A percentile compares a stretch with the other conserved stretches of the same genome.
These are phyloP conservation scores for Lasiommata megera DNA, from an alignment of 2,888 invertebrate species.

Conservation along the genomic window DNA sequence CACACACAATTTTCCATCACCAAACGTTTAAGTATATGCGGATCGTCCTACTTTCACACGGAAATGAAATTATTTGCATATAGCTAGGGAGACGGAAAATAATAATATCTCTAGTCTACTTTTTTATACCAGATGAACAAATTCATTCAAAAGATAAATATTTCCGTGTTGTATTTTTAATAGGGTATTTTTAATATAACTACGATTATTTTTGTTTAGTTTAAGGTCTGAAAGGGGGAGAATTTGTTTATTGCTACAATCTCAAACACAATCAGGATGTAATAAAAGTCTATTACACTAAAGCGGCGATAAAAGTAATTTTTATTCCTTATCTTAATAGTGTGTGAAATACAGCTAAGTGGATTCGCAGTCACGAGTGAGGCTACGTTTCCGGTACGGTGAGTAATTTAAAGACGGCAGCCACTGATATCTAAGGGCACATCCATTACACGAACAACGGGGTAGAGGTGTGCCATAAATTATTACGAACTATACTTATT, in stretches of 20 bases:
- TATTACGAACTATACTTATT: constrained; percentile 69
- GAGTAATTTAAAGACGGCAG: constrained; percentile 74
- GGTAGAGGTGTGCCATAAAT: constrained; percentile 68
- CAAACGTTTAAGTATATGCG: too few species aligned
- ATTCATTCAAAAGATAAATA: too few species aligned
- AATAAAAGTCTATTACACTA: constrained; percentile 68
- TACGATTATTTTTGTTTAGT: neutral
- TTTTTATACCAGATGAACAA: too few species aligned
- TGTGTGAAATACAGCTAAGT: constrained; percentile 68
- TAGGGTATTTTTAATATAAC: too few species aligned
- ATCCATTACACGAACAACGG: constrained; percentile 74
- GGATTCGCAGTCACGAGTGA: constrained; percentile 67
- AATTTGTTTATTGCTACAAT: constrained; percentile 13
- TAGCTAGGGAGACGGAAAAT: too few species aligned
- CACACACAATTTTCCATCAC: too few species aligned
- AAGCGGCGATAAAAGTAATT: constrained; percentile 29
- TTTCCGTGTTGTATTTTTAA: too few species aligned
- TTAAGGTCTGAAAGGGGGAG: neutral
- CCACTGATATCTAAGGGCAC: constrained; percentile 66
- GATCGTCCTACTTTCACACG: too few species aligned
- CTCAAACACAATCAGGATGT: constrained; percentile 38
- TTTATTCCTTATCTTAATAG: constrained; percentile 40
- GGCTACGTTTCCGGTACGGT: constrained; percentile 66
- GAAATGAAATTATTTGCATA: too few species aligned
- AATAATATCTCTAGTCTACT: too few species aligned